Base-by-base conservation (phyloP, 2,113 vertebrate species). In the Hemicordylus capensis region DNA sequence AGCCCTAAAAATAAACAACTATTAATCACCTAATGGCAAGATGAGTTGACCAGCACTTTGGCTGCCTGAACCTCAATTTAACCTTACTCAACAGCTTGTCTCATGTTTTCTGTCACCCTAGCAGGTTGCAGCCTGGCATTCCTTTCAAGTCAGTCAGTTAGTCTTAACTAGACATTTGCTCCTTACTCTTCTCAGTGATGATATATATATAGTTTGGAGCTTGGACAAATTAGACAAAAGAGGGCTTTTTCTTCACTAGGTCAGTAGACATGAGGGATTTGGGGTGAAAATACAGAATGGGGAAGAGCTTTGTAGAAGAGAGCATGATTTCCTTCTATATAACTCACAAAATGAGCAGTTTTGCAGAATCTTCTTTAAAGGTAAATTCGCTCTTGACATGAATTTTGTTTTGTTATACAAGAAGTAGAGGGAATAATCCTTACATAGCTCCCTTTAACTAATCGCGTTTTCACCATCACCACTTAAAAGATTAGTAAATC, bases 1-100 rank as follows among this genome's bases (percentile, higher is more conserved):
- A 96, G 91, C 93, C 94, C 94, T 96, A 96, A 97, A 97, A 97
- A 96, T 97, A 98, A 97, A 97, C 96, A 96, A 83, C 91, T 92
- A 89, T 97, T 97, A 97, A 97, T 97, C 97, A 97, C 91, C 93
- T 94, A 93, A 94, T 92, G 94, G 95, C 95, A 96, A 84, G 92
- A 85, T 84, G 94, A 87, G 85, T 94, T 95, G 95, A 96, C 95
- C 92, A 90, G 83, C 84, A 90, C 90, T 96, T 94, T 7, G 85
- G 93, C 92, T 91, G 91, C 91, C 90, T 91, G 90, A 89, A 94
- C 94, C 91, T 93, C 87, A 85, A 14, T 91, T 88, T 93, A 86
- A 92, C 92, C 83, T 90, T 93, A 88, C 88, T 93, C 94, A 93
- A 89, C 93, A 89, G 87, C 91, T 93, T 93, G 93, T 92, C 91